A percentile compares a stretch with the other conserved stretches of the same genome.
phyloP scores from a whole-genome alignment of 2,113 vertebrate genomes.

The Tyrannus savana region DNA sequence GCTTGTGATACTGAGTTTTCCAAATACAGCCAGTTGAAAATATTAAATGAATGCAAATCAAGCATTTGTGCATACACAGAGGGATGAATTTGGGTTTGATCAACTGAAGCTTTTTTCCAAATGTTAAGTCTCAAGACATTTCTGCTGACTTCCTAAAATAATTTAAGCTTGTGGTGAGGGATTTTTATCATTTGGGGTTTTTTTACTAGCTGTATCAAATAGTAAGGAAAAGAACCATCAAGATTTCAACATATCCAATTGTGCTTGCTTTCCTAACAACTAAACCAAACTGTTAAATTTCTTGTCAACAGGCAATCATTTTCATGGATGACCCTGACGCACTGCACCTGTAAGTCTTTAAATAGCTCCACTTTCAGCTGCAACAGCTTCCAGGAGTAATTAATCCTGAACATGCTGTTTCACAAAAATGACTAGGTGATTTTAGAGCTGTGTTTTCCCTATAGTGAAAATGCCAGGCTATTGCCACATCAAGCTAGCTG shows the following conservation, averaged over 20 bases:
- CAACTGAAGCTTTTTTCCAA: neutral
- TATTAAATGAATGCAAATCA: neutral
- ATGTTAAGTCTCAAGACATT: neutral
- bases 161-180: neutral
- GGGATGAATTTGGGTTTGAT: neutral
- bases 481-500: neutral
- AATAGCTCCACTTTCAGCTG: conserved; percentile 1
- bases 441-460: neutral
- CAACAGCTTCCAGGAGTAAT: conserved; percentile 24
- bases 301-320: conserved; percentile 19
- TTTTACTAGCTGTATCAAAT: neutral
- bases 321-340: neutral
- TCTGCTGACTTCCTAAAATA: neutral
- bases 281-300: neutral
- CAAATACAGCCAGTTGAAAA: neutral
- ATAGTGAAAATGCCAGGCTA: neutral
- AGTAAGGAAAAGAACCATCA: neutral
- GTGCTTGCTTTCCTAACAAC: neutral
- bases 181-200: neutral
- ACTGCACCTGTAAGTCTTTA: conserved; percentile 17
- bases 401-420: neutral
- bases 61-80: neutral
- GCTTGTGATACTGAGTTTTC: neutral
- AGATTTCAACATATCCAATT: neutral
- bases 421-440: neutral